These are phyloP conservation scores for Morbakka virulenta DNA, from an alignment of 30 jellyfish, hydroid and myxozoan species.

Conservation along the genomic window DNA sequence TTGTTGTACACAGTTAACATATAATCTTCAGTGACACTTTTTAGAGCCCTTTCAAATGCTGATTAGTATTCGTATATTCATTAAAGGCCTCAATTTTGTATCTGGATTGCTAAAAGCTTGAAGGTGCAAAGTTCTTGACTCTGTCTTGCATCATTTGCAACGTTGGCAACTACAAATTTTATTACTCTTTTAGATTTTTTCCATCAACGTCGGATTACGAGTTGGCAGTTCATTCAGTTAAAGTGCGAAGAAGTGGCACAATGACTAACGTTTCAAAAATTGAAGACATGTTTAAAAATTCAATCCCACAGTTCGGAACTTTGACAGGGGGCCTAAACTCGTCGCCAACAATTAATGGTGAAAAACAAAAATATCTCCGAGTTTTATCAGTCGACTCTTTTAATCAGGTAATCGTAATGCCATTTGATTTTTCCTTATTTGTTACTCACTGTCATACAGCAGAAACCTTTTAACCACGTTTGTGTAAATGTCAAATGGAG, in stretches of 20 bases:
- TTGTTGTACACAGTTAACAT: too few relatives aligned
- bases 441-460: neutral
- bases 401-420: conserved; percentile 28
- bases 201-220: conserved; percentile 10
- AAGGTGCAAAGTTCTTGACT: too few relatives aligned
- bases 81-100: too few relatives aligned
- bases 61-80: too few relatives aligned
- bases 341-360: conserved; percentile 3
- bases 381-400: conserved; percentile 56
- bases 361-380: conserved; percentile 52
- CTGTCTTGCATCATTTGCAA: too few relatives aligned
- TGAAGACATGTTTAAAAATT: conserved; percentile 40
- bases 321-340: neutral
- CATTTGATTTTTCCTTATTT: neutral
- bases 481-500: too few relatives aligned
- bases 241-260: conserved; percentile 71
- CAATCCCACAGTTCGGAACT: conserved; percentile 33
- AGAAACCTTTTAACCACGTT: too few relatives aligned
- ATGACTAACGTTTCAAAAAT: conserved; percentile 53
- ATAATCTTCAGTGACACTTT: too few relatives aligned
- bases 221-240: conserved; percentile 65
- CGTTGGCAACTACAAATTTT: too few relatives aligned
- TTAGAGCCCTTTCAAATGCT: too few relatives aligned
- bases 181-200: neutral
- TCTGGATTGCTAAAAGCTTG: too few relatives aligned